Conservation (phyloP, 2,797 vertebrate species). For the Glossophaga mutica region DNA sequence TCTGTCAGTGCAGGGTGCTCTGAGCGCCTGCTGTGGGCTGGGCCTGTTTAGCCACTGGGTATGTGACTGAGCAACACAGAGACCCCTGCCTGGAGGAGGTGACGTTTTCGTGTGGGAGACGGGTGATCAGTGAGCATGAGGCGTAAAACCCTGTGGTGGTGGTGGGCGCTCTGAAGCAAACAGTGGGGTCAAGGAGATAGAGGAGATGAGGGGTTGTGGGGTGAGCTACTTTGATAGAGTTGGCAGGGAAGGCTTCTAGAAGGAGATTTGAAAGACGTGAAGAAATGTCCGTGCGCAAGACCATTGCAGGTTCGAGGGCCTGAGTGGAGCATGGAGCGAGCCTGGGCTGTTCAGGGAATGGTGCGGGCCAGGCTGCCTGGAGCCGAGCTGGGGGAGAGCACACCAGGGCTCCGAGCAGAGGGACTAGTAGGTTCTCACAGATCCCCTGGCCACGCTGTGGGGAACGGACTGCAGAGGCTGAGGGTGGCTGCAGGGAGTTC, state of each 20-base stretch:
- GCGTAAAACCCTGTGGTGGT: too few relatives aligned
- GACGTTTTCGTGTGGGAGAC: background rate
- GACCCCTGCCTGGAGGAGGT: background rate
- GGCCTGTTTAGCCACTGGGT: background rate
- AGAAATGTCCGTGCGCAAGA: background rate
- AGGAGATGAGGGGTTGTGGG: too few relatives aligned
- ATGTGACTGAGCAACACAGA: background rate
- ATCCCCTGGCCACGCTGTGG: too few relatives aligned
- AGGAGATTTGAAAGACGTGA: background rate
- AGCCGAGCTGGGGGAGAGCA: background rate
- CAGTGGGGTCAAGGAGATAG: background rate
- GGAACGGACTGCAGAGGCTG: background rate
- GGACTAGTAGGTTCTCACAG: background rate
- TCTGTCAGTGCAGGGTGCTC: background rate
- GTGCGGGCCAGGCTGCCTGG: background rate
- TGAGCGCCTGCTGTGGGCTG: fast-evolving
- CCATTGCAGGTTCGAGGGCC: background rate
- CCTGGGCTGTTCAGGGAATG: background rate
- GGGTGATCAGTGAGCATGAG: fast-evolving
- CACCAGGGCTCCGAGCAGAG: background rate
- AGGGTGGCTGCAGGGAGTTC: too few relatives aligned
- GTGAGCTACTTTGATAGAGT: background rate
- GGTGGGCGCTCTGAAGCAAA: background rate
- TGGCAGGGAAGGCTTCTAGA: background rate
- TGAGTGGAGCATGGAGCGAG: background rate